These are phyloP conservation scores for Leptonema lineaticorne DNA, from an alignment of 1,140 invertebrate species.

Conservation along the genomic window DNA sequence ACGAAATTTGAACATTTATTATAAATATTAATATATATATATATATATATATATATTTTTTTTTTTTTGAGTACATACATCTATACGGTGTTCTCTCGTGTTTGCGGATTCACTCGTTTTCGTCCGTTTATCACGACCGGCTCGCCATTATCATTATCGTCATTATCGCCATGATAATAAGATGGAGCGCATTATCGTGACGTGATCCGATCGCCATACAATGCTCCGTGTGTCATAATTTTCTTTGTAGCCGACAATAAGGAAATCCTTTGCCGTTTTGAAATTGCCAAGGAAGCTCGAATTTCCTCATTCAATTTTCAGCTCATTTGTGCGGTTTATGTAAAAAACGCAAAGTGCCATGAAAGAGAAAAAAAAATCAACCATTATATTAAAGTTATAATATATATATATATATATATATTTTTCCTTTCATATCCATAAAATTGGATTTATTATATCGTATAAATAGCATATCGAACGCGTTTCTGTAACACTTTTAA, in stretches of 20 bases:
- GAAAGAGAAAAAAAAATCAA: too few relatives aligned
- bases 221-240: conserved; percentile 4
- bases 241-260: conserved; percentile 10
- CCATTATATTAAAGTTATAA: too few relatives aligned
- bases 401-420: too few relatives aligned
- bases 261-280: background rate
- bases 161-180: background rate
- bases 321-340: background rate
- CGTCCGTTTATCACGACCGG: background rate
- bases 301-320: conserved; percentile 17
- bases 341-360: background rate
- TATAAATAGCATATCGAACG: too few relatives aligned
- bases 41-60: background rate
- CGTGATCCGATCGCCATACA: conserved; percentile 3
- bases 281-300: conserved; percentile 10
- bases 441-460: too few relatives aligned
- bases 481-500: too few relatives aligned
- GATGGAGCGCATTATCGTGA: background rate
- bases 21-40: too few relatives aligned
- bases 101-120: background rate
- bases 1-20: too few relatives aligned
- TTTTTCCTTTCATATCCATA: too few relatives aligned
- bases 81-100: background rate
- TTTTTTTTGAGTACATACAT: too few relatives aligned
- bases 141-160: background rate